These are phyloP conservation scores for Pimephales promelas DNA, from an alignment of 2,113 vertebrate genomes.

Conservation along the genomic window DNA sequence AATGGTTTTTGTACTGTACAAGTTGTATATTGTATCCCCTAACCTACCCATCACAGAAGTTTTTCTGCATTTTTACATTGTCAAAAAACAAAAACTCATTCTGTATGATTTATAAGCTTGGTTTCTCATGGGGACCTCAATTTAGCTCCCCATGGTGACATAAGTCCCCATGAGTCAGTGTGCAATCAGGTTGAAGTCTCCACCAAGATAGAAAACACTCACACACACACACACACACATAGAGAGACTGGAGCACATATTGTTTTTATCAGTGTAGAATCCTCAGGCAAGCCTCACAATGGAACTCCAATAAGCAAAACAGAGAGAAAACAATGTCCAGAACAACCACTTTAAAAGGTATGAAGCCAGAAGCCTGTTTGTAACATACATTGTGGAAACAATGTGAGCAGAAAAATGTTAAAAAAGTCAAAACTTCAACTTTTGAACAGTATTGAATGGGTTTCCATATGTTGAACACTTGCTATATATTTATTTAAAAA, in stretches of 20 bases:
- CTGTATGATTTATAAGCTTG: too few relatives aligned
- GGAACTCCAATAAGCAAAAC: slow-evolving; percentile 11
- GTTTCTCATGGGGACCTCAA: too few relatives aligned
- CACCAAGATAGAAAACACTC: neutral
- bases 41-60: too few relatives aligned
- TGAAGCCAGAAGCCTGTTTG: slow-evolving; percentile 34
- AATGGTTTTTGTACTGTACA: too few relatives aligned
- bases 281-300: slow-evolving; percentile 10
- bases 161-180: too few relatives aligned
- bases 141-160: too few relatives aligned
- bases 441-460: neutral
- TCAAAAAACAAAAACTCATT: too few relatives aligned
- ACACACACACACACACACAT: neutral
- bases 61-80: too few relatives aligned
- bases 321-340: slow-evolving; percentile 21
- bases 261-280: slow-evolving; percentile 39
- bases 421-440: neutral
- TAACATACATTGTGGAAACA: neutral
- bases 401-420: neutral
- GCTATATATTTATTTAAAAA: neutral
- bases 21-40: too few relatives aligned
- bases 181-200: too few relatives aligned
- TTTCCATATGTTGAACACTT: neutral
- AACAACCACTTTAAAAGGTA: slow-evolving; percentile 49
- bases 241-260: slow-evolving; percentile 12